These are phyloP conservation scores for Arctocebus calabarensis DNA, from an alignment of 2,797 vertebrate species.

Conservation along the genomic window DNA sequence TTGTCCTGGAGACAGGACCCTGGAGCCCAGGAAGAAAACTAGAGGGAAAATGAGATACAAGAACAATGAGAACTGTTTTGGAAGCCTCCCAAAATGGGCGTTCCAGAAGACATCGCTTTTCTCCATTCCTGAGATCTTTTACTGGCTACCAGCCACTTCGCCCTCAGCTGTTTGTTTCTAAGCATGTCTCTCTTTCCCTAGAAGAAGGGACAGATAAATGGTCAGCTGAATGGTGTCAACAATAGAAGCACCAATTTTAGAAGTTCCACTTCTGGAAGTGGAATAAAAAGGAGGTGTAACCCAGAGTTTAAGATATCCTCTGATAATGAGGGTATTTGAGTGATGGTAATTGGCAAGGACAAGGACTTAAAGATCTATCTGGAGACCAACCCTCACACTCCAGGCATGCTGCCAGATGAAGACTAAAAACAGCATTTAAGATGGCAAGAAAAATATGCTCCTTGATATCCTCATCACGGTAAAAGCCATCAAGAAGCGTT, in stretches of 20 bases:
- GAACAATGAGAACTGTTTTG: not conserved
- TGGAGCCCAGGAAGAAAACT: not conserved
- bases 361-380: constrained; percentile 72
- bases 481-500: constrained; percentile 35
- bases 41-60: not conserved
- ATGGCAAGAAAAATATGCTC: constrained; percentile 59
- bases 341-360: constrained; percentile 77
- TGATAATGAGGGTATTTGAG: constrained; percentile 62
- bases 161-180: not conserved
- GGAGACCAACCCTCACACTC: constrained; percentile 65
- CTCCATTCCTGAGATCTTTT: not conserved
- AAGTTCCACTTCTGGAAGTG: constrained; percentile 56
- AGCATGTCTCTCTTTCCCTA: not conserved
- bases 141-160: not conserved
- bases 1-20: not conserved
- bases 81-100: not conserved
- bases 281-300: constrained; percentile 69
- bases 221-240: constrained; percentile 55
- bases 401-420: constrained; percentile 77
- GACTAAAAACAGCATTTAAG: constrained; percentile 61
- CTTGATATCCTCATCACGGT: constrained; percentile 55
- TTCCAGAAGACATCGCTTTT: not conserved
- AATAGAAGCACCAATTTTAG: constrained; percentile 68
- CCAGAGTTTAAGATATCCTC: constrained; percentile 48
- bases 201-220: constrained; percentile 20